Evolutionary conservation across 2,888 invertebrate genomes (phyloP).

Genomic region (Smittia aterrima): DNA sequence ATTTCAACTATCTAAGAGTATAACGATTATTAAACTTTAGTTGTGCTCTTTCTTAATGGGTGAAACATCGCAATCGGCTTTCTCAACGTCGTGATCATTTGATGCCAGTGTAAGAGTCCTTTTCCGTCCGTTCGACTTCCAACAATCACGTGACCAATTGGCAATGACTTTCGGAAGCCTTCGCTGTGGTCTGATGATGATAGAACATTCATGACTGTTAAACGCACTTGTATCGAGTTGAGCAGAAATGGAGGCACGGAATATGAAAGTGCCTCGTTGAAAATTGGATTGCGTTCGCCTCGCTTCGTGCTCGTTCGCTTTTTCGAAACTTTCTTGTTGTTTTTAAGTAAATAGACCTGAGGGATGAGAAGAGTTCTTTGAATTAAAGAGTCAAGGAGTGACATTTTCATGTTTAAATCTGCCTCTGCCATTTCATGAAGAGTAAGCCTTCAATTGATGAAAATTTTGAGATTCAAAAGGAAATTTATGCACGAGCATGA

Average conservation of each 20-base stretch:
- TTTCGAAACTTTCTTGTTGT: slow-evolving; percentile 77
- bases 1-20: not conserved
- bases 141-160: slow-evolving; percentile 78
- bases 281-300: slow-evolving; percentile 72
- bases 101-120: slow-evolving; percentile 76
- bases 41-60: slow-evolving; percentile 58
- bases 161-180: slow-evolving; percentile 56
- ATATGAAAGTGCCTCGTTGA: slow-evolving; percentile 83
- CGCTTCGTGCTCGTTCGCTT: slow-evolving; percentile 76
- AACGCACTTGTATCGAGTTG: slow-evolving; percentile 71
- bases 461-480: not conserved
- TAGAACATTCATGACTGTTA: slow-evolving; percentile 61
- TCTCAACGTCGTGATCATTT: slow-evolving; percentile 75
- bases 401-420: not conserved
- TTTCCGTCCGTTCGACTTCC: slow-evolving; percentile 71
- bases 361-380: slow-evolving; percentile 43
- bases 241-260: slow-evolving; percentile 69
- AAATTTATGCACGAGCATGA: slow-evolving; percentile 13
- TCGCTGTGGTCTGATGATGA: slow-evolving; percentile 45
- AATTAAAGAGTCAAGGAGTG: slow-evolving; percentile 1
- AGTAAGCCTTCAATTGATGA: not conserved
- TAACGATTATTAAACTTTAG: slow-evolving; percentile 32
- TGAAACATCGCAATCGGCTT: slow-evolving; percentile 87
- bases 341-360: slow-evolving; percentile 74
- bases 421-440: not conserved